Percentiles rank a stretch among this genome's conserved stretches.
Conservation (phyloP, 2,888 invertebrate species). For the Alloplasta piceator region DNA sequence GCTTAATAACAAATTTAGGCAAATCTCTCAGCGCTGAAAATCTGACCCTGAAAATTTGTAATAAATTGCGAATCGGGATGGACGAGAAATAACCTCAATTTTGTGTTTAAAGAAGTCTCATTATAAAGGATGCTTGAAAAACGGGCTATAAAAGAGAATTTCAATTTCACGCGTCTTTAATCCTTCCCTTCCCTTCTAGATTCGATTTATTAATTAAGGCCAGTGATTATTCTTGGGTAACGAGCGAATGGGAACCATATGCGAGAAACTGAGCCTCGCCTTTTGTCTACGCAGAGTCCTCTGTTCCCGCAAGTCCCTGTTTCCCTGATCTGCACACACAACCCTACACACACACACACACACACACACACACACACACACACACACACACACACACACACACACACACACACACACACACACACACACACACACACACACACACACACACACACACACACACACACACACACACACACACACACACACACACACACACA, state of each 20-base stretch:
- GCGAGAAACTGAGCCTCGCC: slow-evolving; percentile 35
- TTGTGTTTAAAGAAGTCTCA: too few species aligned
- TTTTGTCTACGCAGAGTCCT: slow-evolving; percentile 49
- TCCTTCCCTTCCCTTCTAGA: slow-evolving; percentile 14
- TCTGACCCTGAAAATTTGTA: too few species aligned
- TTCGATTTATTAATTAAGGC: slow-evolving; percentile 49
- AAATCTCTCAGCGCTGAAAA: too few species aligned
- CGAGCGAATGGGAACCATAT: slow-evolving; percentile 43
- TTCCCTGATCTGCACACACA: not conserved
- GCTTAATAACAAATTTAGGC: too few species aligned
- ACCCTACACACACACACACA: not conserved
- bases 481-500: not conserved
- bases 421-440: not conserved
- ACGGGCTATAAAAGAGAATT: slow-evolving; percentile 19
- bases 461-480: not conserved
- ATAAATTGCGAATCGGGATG: too few species aligned
- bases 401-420: not conserved
- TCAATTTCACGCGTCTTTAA: slow-evolving; percentile 19
- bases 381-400: not conserved
- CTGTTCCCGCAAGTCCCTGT: not conserved
- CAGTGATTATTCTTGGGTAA: slow-evolving; percentile 56
- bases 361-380: not conserved
- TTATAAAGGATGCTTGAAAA: not conserved
- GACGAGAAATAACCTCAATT: too few species aligned
- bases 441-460: not conserved